Base-by-base conservation (phyloP, 1,140 invertebrate species). In the Ladona fulva region DNA sequence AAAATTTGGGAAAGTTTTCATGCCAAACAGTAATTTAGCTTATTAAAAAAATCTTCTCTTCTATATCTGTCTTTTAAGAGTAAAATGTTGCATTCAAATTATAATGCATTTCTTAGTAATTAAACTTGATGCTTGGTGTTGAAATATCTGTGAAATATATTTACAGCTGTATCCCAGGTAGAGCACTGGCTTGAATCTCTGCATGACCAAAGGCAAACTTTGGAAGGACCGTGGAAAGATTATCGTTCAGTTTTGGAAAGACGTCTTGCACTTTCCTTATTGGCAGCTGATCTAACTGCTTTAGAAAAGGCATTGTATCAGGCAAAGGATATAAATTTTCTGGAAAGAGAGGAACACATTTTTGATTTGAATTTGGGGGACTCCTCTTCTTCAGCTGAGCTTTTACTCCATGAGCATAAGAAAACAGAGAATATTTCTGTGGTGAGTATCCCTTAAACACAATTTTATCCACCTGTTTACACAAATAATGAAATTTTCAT, bases 171-270 rank as follows among this genome's bases (percentile, higher is more conserved):
- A 24, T 85, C 89, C 24, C 90, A 91, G 85, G 92, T 94, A 0
- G 92, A 94, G 82, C 87, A 88, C 78, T 93, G 92, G 91, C 81
- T 94, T 79, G 92, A 94, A 82, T 88, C 88, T 42, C 85, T 96
- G 24, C 94, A 96, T 80, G 91, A 95, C 81, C 88, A 91, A 80
- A 85, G 95, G 80, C 89, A 90, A 79, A 85, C 89, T 79, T 85
- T 96, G 42, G 94, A 96, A 83, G 83, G 90, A 11, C 88, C 91
- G n/a, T 94, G 92, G 87, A 88, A 89, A 79, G 90, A 85, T 80
- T 86, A 90, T 79, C 91, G 91, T 82, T 87, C 85, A 0, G 78
- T 85, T 77, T 86, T 95, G 79, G 93, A 95, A 81, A 92, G 95
- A 83, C 92, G 92, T 79, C 85, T 94, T 78, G 92, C 92, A 52